Evolutionary conservation across 2,797 vertebrate species (phyloP).

Genomic region (Luscinia megarhynchos): DNA sequence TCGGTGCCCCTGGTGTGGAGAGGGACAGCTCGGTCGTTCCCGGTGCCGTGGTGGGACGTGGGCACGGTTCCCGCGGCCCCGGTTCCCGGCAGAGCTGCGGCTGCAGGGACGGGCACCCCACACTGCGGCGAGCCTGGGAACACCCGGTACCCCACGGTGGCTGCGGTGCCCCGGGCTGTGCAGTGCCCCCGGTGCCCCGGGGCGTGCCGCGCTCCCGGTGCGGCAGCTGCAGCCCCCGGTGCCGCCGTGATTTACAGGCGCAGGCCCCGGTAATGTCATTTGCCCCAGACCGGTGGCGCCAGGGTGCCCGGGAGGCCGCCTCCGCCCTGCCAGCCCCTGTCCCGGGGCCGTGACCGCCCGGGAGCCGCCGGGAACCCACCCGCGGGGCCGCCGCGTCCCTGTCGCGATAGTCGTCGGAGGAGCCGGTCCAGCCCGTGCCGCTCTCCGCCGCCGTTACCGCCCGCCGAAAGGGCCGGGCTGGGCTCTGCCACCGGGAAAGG

Average conservation of each 20-base stretch:
- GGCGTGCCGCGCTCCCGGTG: slow-evolving; percentile 3
- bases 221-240: slow-evolving; percentile 83
- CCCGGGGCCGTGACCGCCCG: not conserved
- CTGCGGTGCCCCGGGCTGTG: slow-evolving; percentile 65
- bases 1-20: fast-evolving
- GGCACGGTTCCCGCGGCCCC: not conserved
- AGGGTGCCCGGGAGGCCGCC: not conserved
- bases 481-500: not conserved
- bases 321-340: not conserved
- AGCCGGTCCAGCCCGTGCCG: not conserved
- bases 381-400: not conserved
- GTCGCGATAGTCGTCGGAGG: not conserved
- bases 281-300: slow-evolving; percentile 62
- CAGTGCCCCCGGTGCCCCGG: not conserved
- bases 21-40: not conserved
- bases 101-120: not conserved
- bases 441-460: not conserved
- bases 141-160: not conserved
- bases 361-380: not conserved
- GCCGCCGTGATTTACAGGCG: slow-evolving; percentile 62
- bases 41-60: fast-evolving
- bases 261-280: slow-evolving; percentile 60
- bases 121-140: not conserved
- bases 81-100: not conserved
- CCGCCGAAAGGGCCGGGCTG: not conserved